Evolutionary conservation across 2,113 vertebrate genomes (phyloP).

Genomic region (Climacteris rufus): DNA sequence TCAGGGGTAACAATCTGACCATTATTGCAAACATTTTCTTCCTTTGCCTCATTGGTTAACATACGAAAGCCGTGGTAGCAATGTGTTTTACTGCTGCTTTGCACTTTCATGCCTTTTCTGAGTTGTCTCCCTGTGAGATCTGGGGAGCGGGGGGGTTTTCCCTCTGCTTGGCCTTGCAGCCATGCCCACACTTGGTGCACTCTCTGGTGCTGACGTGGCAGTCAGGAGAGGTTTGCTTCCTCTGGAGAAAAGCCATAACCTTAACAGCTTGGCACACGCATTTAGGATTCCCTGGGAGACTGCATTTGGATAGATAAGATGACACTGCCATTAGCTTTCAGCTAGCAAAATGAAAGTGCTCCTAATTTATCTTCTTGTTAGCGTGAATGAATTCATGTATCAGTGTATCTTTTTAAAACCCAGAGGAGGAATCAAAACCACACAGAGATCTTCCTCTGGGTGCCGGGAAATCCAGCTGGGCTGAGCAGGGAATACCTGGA

Average conservation of each 20-base stretch:
- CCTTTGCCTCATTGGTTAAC: background rate
- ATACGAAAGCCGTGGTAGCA: background rate
- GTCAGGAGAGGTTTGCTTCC: background rate
- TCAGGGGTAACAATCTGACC: background rate
- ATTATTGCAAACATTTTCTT: background rate
- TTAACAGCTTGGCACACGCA: background rate
- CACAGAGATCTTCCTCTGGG: background rate
- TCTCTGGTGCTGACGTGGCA: fast-evolving
- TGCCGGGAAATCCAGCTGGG: background rate
- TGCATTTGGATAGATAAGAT: background rate
- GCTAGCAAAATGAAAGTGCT: background rate
- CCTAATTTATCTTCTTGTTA: background rate
- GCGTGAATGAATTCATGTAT: background rate
- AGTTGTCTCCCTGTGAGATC: background rate
- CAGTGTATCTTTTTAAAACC: background rate
- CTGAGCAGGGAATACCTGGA: background rate
- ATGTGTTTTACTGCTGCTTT: background rate
- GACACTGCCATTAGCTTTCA: background rate
- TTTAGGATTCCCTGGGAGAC: background rate
- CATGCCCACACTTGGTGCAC: fast-evolving
- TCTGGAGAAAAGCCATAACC: background rate
- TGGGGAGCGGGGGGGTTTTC: fast-evolving
- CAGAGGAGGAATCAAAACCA: background rate
- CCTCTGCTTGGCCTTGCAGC: fast-evolving
- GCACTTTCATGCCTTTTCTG: background rate